Evolutionary conservation across 1,140 invertebrate genomes (phyloP).

Genomic region (Maniola jurtina): DNA sequence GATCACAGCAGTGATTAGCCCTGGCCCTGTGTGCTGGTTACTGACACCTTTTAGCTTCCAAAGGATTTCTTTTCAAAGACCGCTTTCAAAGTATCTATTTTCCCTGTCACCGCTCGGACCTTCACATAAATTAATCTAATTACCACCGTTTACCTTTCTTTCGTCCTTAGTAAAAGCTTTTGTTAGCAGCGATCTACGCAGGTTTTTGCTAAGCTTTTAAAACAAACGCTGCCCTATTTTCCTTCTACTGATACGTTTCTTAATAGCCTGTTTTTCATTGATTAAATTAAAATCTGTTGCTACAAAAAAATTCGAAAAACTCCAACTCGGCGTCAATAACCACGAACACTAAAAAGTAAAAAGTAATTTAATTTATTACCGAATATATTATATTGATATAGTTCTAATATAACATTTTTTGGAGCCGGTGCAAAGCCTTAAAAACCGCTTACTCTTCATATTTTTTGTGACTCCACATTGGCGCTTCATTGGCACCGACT

Average conservation of each 20-base stretch:
- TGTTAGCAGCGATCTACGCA: not conserved
- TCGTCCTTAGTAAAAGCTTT: not conserved
- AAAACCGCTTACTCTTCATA: too few relatives aligned
- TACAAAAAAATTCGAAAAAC: too few relatives aligned
- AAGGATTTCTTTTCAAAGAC: slow-evolving; percentile 29
- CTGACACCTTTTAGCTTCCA: slow-evolving; percentile 32
- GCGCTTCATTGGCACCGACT: too few relatives aligned
- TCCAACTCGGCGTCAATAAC: too few relatives aligned
- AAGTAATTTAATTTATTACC: too few relatives aligned
- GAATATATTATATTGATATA: too few relatives aligned
- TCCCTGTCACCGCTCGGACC: slow-evolving; percentile 7
- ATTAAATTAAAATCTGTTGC: too few relatives aligned
- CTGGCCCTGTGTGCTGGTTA: slow-evolving; percentile 25
- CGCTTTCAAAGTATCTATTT: slow-evolving; percentile 25
- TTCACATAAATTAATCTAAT: slow-evolving; percentile 10
- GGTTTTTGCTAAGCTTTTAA: not conserved
- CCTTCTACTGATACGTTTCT: not conserved
- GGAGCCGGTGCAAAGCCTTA: too few relatives aligned
- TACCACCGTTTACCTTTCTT: slow-evolving; percentile 2
- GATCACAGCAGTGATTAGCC: slow-evolving; percentile 65
- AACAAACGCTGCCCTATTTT: not conserved
- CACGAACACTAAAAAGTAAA: too few relatives aligned
- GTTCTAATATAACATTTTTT: too few relatives aligned
- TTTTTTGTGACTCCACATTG: too few relatives aligned
- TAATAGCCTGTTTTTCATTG: not conserved